phyloP scores from a whole-genome alignment of 2,113 vertebrate genomes.

The Pedetes capensis region DNA sequence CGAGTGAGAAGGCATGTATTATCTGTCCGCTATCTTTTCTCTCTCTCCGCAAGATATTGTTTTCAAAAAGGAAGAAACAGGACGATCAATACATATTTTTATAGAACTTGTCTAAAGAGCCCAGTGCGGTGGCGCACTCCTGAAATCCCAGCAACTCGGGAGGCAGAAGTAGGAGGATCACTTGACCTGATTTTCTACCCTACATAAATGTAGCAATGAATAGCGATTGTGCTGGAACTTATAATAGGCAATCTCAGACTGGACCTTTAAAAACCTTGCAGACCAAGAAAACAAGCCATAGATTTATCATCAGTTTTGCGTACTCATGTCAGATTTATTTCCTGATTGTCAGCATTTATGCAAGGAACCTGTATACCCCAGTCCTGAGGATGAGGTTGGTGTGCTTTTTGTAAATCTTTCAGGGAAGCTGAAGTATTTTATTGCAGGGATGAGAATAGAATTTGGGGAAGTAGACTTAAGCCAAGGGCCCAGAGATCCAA shows the following conservation, averaged over 20 bases:
- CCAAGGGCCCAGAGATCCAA: background rate
- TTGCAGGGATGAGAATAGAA: background rate
- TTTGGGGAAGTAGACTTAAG: background rate
- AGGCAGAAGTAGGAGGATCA: no score
- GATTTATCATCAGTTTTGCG: background rate
- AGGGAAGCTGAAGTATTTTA: background rate
- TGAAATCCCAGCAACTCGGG: no score
- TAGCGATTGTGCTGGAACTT: background rate
- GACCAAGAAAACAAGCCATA: background rate
- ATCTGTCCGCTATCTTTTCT: no score
- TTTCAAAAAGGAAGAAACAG: no score
- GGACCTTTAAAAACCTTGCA: background rate
- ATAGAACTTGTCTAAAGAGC: no score
- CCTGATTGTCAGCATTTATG: background rate
- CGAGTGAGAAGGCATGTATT: no score
- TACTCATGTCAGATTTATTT: background rate
- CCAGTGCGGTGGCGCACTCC: no score
- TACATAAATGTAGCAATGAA: background rate
- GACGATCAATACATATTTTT: no score
- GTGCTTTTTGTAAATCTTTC: background rate
- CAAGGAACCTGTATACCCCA: background rate
- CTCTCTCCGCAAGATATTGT: no score
- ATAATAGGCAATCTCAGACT: background rate
- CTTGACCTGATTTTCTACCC: no score
- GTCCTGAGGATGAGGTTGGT: background rate